Evolutionary conservation across 1,140 invertebrate genomes (phyloP).

Genomic region (Acromyrmex echinatior): DNA sequence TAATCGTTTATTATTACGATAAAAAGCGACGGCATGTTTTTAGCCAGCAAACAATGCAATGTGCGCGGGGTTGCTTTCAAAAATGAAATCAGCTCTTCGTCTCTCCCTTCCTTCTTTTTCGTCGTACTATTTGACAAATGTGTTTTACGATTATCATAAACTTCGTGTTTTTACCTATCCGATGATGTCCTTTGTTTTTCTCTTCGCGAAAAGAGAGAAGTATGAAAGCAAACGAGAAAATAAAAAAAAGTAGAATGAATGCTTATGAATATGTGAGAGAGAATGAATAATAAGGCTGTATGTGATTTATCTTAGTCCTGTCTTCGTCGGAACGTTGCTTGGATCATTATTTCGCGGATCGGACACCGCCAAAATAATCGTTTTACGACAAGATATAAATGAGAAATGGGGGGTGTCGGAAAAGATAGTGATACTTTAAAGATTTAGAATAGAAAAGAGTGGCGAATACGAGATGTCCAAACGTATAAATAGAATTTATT

Average conservation of each 20-base stretch:
- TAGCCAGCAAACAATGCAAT: slow-evolving; percentile 71
- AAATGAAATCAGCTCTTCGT: slow-evolving; percentile 45
- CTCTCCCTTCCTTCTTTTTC: slow-evolving; percentile 55
- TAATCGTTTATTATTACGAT: slow-evolving; percentile 76
- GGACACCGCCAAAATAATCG: slow-evolving; percentile 6
- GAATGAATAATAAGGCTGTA: slow-evolving; percentile 39
- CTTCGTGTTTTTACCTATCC: slow-evolving; percentile 58
- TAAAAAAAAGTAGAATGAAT: not conserved
- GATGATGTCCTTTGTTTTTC: slow-evolving; percentile 48
- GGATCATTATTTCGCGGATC: slow-evolving; percentile 48
- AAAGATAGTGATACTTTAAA: slow-evolving; percentile 25
- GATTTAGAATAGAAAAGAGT: not conserved
- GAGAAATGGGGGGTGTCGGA: slow-evolving; percentile 9
- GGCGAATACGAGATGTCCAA: not conserved
- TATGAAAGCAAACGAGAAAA: not conserved
- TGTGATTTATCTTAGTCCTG: slow-evolving; percentile 48
- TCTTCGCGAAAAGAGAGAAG: slow-evolving; percentile 59
- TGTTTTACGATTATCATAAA: slow-evolving; percentile 60
- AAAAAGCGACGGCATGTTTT: slow-evolving; percentile 60
- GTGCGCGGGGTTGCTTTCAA: slow-evolving; percentile 57
- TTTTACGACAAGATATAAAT: slow-evolving; percentile 15
- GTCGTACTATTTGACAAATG: slow-evolving; percentile 60
- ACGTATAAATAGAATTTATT: slow-evolving; percentile 76
- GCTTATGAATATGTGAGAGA: slow-evolving; percentile 17
- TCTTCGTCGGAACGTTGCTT: slow-evolving; percentile 44